Percentiles rank a stretch among this genome's conserved stretches.
Evolutionary conservation across 1,140 invertebrate genomes (phyloP).

Genomic region (Sycophila sp.): DNA sequence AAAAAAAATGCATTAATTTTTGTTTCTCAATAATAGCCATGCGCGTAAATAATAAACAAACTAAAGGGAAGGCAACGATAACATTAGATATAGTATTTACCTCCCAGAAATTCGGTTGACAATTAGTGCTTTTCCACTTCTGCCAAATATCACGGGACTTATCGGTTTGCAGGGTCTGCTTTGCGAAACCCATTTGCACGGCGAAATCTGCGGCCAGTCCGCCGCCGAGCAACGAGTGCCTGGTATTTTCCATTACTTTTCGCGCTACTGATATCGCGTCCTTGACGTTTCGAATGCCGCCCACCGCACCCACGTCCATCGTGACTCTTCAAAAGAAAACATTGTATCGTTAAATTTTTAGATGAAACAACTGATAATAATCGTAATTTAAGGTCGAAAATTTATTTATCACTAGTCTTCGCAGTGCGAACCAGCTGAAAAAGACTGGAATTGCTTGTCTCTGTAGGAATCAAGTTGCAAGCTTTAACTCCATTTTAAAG

Average conservation of each 20-base stretch:
- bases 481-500: too few relatives aligned
- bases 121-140: constrained; percentile 82
- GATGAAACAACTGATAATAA: neutral
- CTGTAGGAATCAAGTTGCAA: too few relatives aligned
- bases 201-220: constrained; percentile 92
- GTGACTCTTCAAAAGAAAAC: too few relatives aligned
- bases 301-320: constrained; percentile 94
- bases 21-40: too few relatives aligned
- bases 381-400: too few relatives aligned
- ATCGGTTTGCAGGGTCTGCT: constrained; percentile 80
- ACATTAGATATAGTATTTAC: too few relatives aligned
- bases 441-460: too few relatives aligned
- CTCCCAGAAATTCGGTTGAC: constrained; percentile 98
- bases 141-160: constrained; percentile 78
- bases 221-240: constrained; percentile 92
- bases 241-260: constrained; percentile 89
- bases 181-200: constrained; percentile 86
- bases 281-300: constrained; percentile 86
- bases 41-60: too few relatives aligned
- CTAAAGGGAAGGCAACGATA: too few relatives aligned
- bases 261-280: constrained; percentile 90
- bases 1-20: too few relatives aligned
- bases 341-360: neutral
- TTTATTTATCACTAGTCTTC: too few relatives aligned
- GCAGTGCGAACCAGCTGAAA: too few relatives aligned